Conservation (phyloP, 2,888 invertebrate genomes). For the Nemotelus pantherinus region DNA sequence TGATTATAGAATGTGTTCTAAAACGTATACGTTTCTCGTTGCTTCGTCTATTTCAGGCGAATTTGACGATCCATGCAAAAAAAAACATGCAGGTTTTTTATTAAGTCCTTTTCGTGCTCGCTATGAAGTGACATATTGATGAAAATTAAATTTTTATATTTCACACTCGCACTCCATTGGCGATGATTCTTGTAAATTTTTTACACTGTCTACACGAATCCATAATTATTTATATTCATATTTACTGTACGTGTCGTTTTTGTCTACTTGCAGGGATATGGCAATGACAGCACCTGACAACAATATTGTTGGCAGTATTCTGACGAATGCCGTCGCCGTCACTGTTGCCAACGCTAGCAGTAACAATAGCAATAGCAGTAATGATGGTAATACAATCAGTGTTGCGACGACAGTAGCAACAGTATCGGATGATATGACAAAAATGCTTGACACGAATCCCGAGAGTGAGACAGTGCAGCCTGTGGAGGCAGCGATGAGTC, state of each 20-base stretch:
- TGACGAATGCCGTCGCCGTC: background rate
- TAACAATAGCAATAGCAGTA: conserved; percentile 17
- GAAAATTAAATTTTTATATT: conserved; percentile 50
- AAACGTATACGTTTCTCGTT: too few species aligned
- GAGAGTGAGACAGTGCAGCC: background rate
- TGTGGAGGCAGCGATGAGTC: background rate
- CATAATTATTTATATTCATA: too few species aligned
- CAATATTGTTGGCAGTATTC: conserved; percentile 19
- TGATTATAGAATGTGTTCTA: background rate
- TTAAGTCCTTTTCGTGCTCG: background rate
- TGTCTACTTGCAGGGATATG: conserved; percentile 39
- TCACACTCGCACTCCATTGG: background rate
- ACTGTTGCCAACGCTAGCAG: background rate
- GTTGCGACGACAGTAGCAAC: background rate
- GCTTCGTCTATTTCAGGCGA: too few species aligned
- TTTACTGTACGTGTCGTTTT: background rate
- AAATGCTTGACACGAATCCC: background rate
- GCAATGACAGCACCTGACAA: conserved; percentile 33
- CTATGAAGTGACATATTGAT: conserved; percentile 50
- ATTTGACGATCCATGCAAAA: too few species aligned
- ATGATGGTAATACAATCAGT: conserved; percentile 24
- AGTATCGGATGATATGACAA: background rate
- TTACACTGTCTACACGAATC: too few species aligned
- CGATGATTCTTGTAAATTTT: background rate
- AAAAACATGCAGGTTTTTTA: too few species aligned